Conservation (phyloP, 2,797 vertebrate genomes). For the Melopsittacus undulatus region DNA sequence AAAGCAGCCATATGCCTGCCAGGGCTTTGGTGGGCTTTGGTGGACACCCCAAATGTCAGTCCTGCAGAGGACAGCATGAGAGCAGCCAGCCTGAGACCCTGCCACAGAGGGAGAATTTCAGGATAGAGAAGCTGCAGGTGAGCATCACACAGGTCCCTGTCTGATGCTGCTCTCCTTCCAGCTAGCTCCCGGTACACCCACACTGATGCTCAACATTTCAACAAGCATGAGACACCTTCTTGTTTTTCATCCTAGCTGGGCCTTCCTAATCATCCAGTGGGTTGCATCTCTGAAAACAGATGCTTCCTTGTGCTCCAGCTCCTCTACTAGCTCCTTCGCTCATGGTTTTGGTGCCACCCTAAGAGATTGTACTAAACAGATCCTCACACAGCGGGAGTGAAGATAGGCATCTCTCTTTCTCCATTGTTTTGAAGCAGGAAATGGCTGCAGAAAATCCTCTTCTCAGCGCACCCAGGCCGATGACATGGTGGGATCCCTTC, state of each 20-base stretch:
- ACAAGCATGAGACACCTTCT: background rate
- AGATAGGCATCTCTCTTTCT: constrained; percentile 14
- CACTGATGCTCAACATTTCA: background rate
- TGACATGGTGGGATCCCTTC: constrained; percentile 37
- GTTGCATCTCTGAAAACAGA: background rate
- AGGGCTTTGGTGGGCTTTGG: background rate
- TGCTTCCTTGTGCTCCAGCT: background rate
- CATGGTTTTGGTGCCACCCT: background rate
- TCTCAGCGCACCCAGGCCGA: constrained; percentile 13
- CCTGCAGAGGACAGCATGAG: background rate
- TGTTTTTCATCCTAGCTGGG: background rate
- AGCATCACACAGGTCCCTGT: background rate
- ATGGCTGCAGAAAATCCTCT: constrained; percentile 33
- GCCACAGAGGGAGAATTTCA: background rate
- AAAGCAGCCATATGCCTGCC: background rate
- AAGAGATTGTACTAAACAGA: background rate
- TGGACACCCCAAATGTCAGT: background rate
- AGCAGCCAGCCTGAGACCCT: background rate
- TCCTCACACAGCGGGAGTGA: background rate
- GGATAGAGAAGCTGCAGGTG: background rate
- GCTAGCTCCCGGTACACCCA: background rate
- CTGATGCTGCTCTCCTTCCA: background rate
- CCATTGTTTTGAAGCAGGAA: constrained; percentile 39
- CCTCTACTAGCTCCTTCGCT: background rate
- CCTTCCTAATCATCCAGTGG: background rate